Base-by-base conservation (phyloP, 2,113 vertebrate species). In the Macrotus californicus region DNA sequence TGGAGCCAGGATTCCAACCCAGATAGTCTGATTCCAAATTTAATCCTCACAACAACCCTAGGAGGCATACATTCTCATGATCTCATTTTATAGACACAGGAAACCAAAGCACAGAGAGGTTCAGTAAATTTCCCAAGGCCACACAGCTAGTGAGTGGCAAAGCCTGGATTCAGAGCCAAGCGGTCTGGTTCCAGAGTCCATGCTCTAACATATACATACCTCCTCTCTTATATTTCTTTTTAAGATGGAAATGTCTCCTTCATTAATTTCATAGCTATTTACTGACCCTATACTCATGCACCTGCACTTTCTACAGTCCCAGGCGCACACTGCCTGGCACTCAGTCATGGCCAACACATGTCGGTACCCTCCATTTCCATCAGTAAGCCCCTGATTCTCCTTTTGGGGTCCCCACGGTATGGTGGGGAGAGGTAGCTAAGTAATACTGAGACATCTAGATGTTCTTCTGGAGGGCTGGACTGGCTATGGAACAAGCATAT, bases 21-120 rank as follows among this genome's bases (percentile, higher is more conserved):
- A 48, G 61, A 48, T 56, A 22, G 18, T 75, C 64, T 59, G 29
- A 76, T 59, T 66, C 34, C 76, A 80, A 11, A 85, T 52, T 85
- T 22, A 86, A 36, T 36, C 34, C 31, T 93, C 67, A 43, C 18
- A 56, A 50, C 36, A 72, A 31, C n/a, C 2, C 34, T 36, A 11
- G 21, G 50, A 79, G 43, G 43, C 19, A 66, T 43, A 36, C 22
- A 34, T 13, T 41, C 66, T 48, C 36, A 6, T 19, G 43, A 94
- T n/a, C 39, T 64, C 21, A 41, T 66, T 87, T 81, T 66, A 89
- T n/a, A 59, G 85, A 84, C 5, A 64, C 7, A 77, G 76, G 48
- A 93, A 91, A 93, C 36, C 61, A 86, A 95, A 89, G 50, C 73
- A 82, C 69, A 93, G 90, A 88, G 16, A 81, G 18, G n/a, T 56